phyloP scores from a whole-genome alignment of 2,113 vertebrate genomes.

The Elgaria multicarinata region DNA sequence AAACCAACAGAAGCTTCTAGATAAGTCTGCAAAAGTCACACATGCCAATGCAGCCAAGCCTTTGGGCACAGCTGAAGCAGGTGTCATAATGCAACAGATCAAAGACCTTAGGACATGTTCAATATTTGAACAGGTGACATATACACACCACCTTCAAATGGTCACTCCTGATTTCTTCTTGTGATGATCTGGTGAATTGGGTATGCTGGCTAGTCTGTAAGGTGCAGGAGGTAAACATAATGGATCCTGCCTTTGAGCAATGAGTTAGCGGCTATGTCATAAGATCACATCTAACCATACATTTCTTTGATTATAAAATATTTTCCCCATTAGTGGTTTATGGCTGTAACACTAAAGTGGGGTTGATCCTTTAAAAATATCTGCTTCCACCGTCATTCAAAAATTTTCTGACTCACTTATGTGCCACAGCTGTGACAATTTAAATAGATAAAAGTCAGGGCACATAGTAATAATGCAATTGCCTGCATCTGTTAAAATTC shows the following conservation, averaged over 20 bases:
- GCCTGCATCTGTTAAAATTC: slow-evolving; percentile 39
- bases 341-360: background rate
- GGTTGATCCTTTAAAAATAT: slow-evolving; percentile 23
- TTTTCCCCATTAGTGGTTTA: background rate
- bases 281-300: background rate
- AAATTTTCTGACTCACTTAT: slow-evolving; percentile 23
- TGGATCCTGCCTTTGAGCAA: background rate
- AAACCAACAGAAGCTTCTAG: background rate
- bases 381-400: slow-evolving; percentile 1
- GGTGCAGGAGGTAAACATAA: too few relatives aligned
- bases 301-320: background rate
- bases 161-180: background rate
- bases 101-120: too few relatives aligned
- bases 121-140: too few relatives aligned
- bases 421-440: slow-evolving; percentile 29
- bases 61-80: background rate
- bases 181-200: background rate
- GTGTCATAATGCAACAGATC: too few relatives aligned
- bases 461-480: slow-evolving; percentile 40
- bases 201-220: background rate
- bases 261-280: background rate
- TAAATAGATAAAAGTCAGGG: slow-evolving; percentile 31
- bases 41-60: background rate
- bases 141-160: too few relatives aligned
- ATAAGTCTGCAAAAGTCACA: background rate